Base-by-base conservation (phyloP, 2,797 vertebrate genomes). In the Crocodylus rhombifer region DNA sequence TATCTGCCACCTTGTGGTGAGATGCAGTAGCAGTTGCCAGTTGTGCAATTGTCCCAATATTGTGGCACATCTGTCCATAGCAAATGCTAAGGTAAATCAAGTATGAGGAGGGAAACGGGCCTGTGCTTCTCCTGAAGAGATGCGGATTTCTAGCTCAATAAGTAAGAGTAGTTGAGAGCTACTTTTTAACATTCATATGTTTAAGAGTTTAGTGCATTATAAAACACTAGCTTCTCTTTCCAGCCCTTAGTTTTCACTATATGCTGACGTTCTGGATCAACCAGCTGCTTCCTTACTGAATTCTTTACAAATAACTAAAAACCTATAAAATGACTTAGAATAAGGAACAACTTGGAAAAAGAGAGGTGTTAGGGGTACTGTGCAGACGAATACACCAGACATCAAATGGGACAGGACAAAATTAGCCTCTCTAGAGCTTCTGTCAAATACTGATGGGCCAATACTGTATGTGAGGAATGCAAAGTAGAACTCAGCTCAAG, bases 91-190 rank as follows among this genome's bases (percentile, higher is more conserved):
- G 9, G 23, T 62, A 58, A 80, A 92, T 3, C 3, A 15, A 4
- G 2, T 6, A 5, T 57, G 5, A 1, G 1, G 2, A 63, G 8
- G 26, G 64, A 77, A 84, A 62, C 9, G 14, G 3, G 55, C 60
- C 1, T 26, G 4, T 77, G 17, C 83, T 85, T 77, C 88, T 76
- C 42, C 55, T 84, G 62, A n/a, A 51, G 84, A 90, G 63, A 28
- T 4, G 5, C 25, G 7, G 51, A n/a, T 2, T 71, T 51, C 88
- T 90, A 6, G 71, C 20, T 11, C 71, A 55, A 2, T 57, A 3
- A 42, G 67, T 55, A 51, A 73, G 30, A 69, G 18, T 15, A 73
- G 26, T 73, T 26, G 21, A 15, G 36, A 26, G 30, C 69, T 26
- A 12, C 26, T 51, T 25, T 73, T 51, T 14, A 73, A 73, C 42